phyloP scores from a whole-genome alignment of 2,797 vertebrate genomes.

The Mus spretus region DNA sequence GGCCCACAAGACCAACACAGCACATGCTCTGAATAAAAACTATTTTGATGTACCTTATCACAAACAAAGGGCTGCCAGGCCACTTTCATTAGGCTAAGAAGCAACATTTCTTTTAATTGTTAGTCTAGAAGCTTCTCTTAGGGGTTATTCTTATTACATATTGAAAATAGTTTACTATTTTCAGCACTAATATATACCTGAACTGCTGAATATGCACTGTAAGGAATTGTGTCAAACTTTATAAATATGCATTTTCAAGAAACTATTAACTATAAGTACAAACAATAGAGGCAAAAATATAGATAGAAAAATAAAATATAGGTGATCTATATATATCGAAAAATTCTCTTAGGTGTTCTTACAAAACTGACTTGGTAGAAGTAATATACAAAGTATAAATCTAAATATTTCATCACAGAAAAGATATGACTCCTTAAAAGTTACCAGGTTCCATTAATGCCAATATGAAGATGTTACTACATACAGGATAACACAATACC shows the following conservation, averaged over 20 bases:
- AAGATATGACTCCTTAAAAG: neutral
- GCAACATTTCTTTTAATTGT: slow-evolving; percentile 45
- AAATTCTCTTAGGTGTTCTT: slow-evolving; percentile 50
- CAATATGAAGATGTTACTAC: neutral
- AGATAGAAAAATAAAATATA: slow-evolving; percentile 45
- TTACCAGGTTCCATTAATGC: neutral
- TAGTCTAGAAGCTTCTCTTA: slow-evolving; percentile 30
- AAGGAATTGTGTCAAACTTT: slow-evolving; percentile 38
- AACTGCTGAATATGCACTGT: slow-evolving; percentile 51
- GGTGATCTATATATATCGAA: slow-evolving; percentile 2
- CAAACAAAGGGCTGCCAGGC: neutral
- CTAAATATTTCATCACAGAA: slow-evolving; percentile 42
- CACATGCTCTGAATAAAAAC: slow-evolving; percentile 59
- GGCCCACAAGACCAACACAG: slow-evolving; percentile 28
- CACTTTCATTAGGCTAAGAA: slow-evolving; percentile 36
- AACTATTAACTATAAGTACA: slow-evolving; percentile 1
- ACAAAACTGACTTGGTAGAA: slow-evolving; percentile 15
- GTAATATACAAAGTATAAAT: neutral
- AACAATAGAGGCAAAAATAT: slow-evolving; percentile 2
- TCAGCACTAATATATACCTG: neutral
- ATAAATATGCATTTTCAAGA: slow-evolving; percentile 42
- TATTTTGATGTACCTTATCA: slow-evolving; percentile 6
- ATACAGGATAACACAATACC: neutral
- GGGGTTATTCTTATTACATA: slow-evolving; percentile 9
- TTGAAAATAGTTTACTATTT: neutral